These are phyloP conservation scores for Meandrusa payeni DNA, from an alignment of 2,888 invertebrate species.

Conservation along the genomic window DNA sequence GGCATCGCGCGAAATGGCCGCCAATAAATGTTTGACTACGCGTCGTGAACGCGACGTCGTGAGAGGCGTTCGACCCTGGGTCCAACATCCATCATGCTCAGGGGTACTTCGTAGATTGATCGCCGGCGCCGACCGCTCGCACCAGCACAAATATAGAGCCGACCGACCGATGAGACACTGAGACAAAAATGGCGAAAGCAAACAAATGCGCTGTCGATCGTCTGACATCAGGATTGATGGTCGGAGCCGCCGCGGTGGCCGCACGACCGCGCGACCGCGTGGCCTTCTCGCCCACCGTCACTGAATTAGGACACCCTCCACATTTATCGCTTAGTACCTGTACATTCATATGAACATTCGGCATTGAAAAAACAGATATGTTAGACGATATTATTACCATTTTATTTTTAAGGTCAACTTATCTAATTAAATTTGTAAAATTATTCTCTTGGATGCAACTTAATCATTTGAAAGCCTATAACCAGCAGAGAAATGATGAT, in stretches of 20 bases:
- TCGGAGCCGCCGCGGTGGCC: conserved; percentile 34
- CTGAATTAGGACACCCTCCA: conserved; percentile 17
- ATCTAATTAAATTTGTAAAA: too few species aligned
- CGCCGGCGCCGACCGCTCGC: conserved; percentile 51
- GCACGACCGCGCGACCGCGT: conserved; percentile 10
- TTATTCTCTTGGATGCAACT: too few species aligned
- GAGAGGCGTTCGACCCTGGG: conserved; percentile 41
- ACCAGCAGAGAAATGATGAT: too few species aligned
- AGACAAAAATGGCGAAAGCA: conserved; percentile 76
- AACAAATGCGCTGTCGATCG: conserved; percentile 77
- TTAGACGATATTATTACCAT: too few species aligned
- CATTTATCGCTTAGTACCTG: conserved; percentile 6
- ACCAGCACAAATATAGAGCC: conserved; percentile 46
- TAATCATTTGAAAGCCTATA: too few species aligned
- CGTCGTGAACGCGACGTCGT: conserved; percentile 42
- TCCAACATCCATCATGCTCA: conserved; percentile 69
- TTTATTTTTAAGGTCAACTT: too few species aligned
- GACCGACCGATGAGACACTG: conserved; percentile 49
- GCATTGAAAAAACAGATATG: too few species aligned
- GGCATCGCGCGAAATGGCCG: conserved; percentile 31
- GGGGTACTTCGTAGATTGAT: conserved; percentile 66
- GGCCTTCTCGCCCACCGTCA: conserved; percentile 1
- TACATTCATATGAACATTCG: too few species aligned
- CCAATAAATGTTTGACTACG: conserved; percentile 57
- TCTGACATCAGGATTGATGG: conserved; percentile 76